Base-by-base conservation (phyloP, 1,140 invertebrate genomes). In the Bacillus rossius region DNA sequence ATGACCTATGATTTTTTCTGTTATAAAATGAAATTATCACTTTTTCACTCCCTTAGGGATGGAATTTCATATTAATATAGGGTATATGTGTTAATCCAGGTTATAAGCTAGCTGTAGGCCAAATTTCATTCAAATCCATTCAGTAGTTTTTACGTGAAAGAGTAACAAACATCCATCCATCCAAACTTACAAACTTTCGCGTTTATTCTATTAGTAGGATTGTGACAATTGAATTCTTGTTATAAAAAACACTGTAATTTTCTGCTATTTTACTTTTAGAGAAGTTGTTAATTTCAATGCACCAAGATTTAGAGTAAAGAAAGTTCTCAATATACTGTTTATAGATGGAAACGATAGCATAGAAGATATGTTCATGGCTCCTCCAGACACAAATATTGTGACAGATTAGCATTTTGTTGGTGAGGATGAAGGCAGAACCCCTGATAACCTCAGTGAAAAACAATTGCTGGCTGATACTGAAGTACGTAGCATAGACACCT, bases 291-390 rank as follows among this genome's bases (percentile, higher is more conserved):
- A 45, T 16, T 8, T 17, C 20, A 7, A 8, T 45, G 42, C 20
- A 16, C 16, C 10, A 13, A 22, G 13, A 45, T 45, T 45, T 22
- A 13, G 8, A 3, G 3, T 54, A 48, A 54, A 59, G 10, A 58
- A 61, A 57, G 22, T n/a, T 34, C 48, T 42, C 19, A 19, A 54
- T 20, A 19, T 53, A 16, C 67, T 57, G 65, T 67, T 40, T 49
- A 71, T 5, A 58, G 69, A 41, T 69, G 69, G 68, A 60, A 65
- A 63, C 47, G 60, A 64, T 22, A 42, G 45, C 17, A 55, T 59
- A 45, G 61, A 64, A 48, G 56, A 65, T 23, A 58, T 67, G 22
- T 64, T 61, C 48, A 62, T 64, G 45, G 62, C 57, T 55, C 61
- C 66, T 25, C 63, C 65, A 19, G 61, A 60, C 47, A 26, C 57